phyloP scores from a whole-genome alignment of 2,888 invertebrate genomes.

The Mantis religiosa region DNA sequence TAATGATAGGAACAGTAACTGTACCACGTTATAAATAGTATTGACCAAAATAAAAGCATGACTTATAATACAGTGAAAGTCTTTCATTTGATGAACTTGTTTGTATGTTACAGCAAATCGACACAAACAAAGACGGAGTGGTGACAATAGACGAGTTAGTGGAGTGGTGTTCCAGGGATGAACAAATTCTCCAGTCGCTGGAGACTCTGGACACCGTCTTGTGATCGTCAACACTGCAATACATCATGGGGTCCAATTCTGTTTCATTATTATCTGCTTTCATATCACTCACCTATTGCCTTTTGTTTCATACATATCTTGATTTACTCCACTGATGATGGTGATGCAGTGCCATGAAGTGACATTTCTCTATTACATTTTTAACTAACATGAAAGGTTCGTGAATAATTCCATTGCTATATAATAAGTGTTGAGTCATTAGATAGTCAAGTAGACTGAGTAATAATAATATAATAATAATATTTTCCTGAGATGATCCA shows the following conservation, averaged over 20 bases:
- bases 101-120: constrained; percentile 60
- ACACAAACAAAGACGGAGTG: constrained; percentile 73
- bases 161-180: constrained; percentile 72
- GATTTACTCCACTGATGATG: background rate
- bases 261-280: background rate
- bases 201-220: constrained; percentile 71
- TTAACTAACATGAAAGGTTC: background rate
- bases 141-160: constrained; percentile 77
- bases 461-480: no score
- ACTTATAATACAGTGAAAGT: no score
- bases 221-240: constrained; percentile 48
- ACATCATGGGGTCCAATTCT: background rate
- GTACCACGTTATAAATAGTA: no score
- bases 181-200: constrained; percentile 62
- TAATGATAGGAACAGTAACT: no score
- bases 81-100: no score
- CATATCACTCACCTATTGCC: no score
- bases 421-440: background rate
- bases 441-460: no score
- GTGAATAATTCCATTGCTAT: background rate
- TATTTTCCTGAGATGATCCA: background rate
- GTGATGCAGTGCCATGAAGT: background rate
- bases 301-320: no score
- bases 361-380: background rate
- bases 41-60: no score